Evolutionary conservation across 2,888 invertebrate species (phyloP).

Genomic region (Stenichneumon culpator): DNA sequence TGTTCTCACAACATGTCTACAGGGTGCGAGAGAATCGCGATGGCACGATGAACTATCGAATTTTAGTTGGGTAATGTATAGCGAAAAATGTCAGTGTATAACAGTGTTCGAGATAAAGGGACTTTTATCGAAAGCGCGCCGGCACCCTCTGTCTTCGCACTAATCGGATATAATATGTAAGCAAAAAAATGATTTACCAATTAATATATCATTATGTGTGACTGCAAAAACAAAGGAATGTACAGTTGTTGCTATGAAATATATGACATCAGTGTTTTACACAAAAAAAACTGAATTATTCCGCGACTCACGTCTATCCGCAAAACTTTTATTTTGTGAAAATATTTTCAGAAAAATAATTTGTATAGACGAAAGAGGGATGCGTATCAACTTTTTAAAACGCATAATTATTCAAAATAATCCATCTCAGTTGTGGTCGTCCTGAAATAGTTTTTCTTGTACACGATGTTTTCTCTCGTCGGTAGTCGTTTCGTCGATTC

Average conservation of each 20-base stretch:
- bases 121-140: constrained; percentile 21
- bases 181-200: constrained; percentile 60
- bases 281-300: constrained; percentile 69
- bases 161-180: constrained; percentile 61
- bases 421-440: constrained; percentile 69
- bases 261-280: constrained; percentile 85
- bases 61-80: constrained; percentile 60
- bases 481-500: constrained; percentile 61
- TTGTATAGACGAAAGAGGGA: not conserved
- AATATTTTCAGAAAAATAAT: not conserved
- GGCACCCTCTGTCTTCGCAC: constrained; percentile 31
- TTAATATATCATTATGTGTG: constrained; percentile 80
- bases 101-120: constrained; percentile 31
- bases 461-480: constrained; percentile 62
- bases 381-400: constrained; percentile 62
- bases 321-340: not conserved
- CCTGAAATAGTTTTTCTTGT: constrained; percentile 65
- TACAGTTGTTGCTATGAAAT: constrained; percentile 85
- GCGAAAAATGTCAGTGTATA: constrained; percentile 37
- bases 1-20: constrained; percentile 22
- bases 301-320: not conserved
- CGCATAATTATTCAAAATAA: constrained; percentile 74
- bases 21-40: constrained; percentile 57
- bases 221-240: constrained; percentile 79
- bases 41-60: constrained; percentile 51